Percentiles rank a stretch among this genome's conserved stretches.
These are phyloP conservation scores for Cerastis leucographa DNA, from an alignment of 2,888 invertebrate genomes.

Conservation along the genomic window DNA sequence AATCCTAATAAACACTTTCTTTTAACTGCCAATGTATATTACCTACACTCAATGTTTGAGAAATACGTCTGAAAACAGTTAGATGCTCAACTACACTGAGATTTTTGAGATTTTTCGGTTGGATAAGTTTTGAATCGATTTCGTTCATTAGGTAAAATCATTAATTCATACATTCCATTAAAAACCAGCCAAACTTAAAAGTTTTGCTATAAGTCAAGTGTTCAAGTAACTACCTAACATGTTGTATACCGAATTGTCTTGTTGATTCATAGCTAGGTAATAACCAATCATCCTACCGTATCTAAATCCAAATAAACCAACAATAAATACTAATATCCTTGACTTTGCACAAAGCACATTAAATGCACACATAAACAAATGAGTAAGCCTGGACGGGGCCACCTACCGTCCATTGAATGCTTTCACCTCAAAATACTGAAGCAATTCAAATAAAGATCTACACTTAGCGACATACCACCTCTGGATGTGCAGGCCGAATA, in stretches of 20 bases:
- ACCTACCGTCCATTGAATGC: constrained; percentile 55
- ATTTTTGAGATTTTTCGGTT: constrained; percentile 24
- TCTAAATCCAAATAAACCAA: constrained; percentile 11
- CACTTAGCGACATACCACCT: constrained; percentile 45
- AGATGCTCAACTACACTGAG: constrained; percentile 15
- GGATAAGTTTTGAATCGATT: constrained; percentile 12
- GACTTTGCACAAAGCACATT: constrained; percentile 60
- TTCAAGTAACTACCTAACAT: not conserved
- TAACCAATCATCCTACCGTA: not conserved
- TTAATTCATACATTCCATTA: constrained; percentile 23
- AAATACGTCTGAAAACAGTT: constrained; percentile 48
- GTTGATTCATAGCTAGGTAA: not conserved
- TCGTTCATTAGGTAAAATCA: constrained; percentile 3
- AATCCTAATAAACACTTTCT: constrained; percentile 68
- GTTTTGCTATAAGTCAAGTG: not conserved
- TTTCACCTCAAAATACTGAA: constrained; percentile 42
- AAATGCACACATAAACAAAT: constrained; percentile 60
- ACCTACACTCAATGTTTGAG: constrained; percentile 48
- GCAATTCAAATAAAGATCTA: constrained; percentile 47
- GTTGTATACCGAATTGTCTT: not conserved
- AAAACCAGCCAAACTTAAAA: not conserved
- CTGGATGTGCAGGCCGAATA: constrained; percentile 24
- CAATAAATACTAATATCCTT: constrained; percentile 24
- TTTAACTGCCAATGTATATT: constrained; percentile 59
- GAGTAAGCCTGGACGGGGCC: constrained; percentile 48